phyloP scores from a whole-genome alignment of 2,797 vertebrate genomes.

The Anas flavirostris region DNA sequence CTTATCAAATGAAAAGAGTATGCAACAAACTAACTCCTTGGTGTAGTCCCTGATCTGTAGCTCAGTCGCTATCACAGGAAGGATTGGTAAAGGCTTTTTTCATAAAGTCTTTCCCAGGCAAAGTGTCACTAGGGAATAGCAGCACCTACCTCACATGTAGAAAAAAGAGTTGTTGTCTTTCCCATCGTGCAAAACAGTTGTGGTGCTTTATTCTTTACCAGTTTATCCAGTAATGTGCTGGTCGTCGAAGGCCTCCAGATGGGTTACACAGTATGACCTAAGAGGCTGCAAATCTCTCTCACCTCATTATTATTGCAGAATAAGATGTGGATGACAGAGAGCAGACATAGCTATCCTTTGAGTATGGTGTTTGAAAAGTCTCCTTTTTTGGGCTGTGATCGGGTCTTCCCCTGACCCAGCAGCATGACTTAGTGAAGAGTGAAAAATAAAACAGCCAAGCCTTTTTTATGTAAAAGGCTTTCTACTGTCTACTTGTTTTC shows the following conservation, averaged over 20 bases:
- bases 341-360: conserved; percentile 47
- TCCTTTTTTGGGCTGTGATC: conserved; percentile 30
- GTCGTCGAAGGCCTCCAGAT: background rate
- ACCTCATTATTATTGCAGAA: conserved; percentile 33
- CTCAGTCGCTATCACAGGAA: background rate
- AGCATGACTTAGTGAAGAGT: background rate
- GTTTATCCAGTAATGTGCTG: background rate
- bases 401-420: conserved; percentile 22
- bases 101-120: background rate
- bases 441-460: background rate
- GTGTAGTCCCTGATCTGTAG: background rate
- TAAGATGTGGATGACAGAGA: conserved; percentile 33
- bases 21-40: background rate
- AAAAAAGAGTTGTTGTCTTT: background rate
- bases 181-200: background rate
- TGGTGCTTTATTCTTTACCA: background rate
- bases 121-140: background rate
- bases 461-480: background rate
- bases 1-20: background rate
- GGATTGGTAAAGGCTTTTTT: conserved; percentile 10
- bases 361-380: background rate
- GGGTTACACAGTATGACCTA: background rate
- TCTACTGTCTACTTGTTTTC: background rate
- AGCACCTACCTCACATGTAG: background rate
- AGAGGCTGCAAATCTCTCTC: conserved; percentile 60